These are phyloP conservation scores for Archegozetes longisetosus DNA, from an alignment of 1,140 invertebrate species.

Conservation along the genomic window DNA sequence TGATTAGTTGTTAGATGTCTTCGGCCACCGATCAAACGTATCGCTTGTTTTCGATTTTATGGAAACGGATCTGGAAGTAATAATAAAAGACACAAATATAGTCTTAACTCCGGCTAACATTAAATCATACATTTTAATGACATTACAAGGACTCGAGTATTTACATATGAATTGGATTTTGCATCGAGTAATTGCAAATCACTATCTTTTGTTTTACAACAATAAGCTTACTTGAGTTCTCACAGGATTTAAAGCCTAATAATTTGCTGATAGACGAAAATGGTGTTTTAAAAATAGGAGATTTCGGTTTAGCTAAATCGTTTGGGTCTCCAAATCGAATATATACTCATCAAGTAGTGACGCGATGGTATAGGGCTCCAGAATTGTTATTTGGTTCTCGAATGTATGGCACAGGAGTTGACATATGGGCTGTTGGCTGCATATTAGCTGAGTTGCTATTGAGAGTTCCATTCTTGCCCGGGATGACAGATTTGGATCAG, in stretches of 20 bases:
- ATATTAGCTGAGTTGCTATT: constrained; percentile 89
- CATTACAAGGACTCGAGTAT: constrained; percentile 84
- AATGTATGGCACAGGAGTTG: constrained; percentile 87
- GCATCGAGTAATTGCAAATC: constrained; percentile 49
- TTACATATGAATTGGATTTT: constrained; percentile 92
- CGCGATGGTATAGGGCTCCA: constrained; percentile 59
- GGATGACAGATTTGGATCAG: constrained; percentile 93
- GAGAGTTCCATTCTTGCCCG: constrained; percentile 76
- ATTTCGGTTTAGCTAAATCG: constrained; percentile 95
- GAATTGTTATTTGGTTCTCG: constrained; percentile 89
- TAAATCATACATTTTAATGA: constrained; percentile 91
- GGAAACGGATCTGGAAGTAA: constrained; percentile 95
- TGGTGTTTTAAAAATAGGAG: constrained; percentile 88
- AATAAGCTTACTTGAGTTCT: too few species aligned
- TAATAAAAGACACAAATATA: constrained; percentile 48
- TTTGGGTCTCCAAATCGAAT: constrained; percentile 89
- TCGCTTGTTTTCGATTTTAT: constrained; percentile 98
- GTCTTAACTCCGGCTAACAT: constrained; percentile 82
- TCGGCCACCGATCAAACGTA: constrained; percentile 95
- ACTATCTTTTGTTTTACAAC: constrained; percentile 1
- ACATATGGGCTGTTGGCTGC: constrained; percentile 97
- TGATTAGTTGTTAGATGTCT: constrained; percentile 61
- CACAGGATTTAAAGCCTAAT: constrained; percentile 89
- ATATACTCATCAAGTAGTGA: constrained; percentile 98
- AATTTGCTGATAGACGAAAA: constrained; percentile 86